Evolutionary conservation across 2,888 invertebrate genomes (phyloP), one percentile per base, ranked within the genome.

Genomic region (Limnephilus rhombicus): DNA sequence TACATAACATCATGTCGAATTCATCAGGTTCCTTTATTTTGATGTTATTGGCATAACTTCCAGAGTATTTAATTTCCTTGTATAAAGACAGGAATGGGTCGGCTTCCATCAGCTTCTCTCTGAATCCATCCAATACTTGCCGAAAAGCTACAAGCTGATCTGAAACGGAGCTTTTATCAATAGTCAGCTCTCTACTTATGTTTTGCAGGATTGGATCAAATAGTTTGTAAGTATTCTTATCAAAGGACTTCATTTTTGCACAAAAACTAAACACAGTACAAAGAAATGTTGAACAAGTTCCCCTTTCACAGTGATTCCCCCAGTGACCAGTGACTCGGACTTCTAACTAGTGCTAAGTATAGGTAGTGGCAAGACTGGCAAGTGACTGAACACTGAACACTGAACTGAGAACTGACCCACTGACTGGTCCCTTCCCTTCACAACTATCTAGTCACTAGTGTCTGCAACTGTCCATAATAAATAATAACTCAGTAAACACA

Each of bases 1-100:
- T 89, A 13, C 88, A 89, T 41, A 89, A n/a, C 88, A 89, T 89
- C 88, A 89, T 89, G 13, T 89, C 88, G n/a, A 89, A 89, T 45
- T 89, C 88, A 80, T 89, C 88, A 31, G 80, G 24, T 37, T 34
- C 41, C 34, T n/a, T 24, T 34, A 89, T 89, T 80, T 80, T 80
- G 18, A 80, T 80, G 80, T 89, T 89, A 37, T 89, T 80, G 18
- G 80, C 88, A 34, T 89, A 89, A 34, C 88, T 89, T 80, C 88
- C 88, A 3, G 88, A 80, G 41, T 29, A 89, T 89, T 68, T 89
- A 29, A 37, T 89, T 89, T 80, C 80, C 31, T 80, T 89, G 37
- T 80, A 89, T n/a, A 80, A 37, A 12, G 80, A 80, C 9, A 89
- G 34, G 37, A 80, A 80, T 37, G 88, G 88, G 18, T 89, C 88